Percentiles rank a stretch among this genome's conserved stretches.
phyloP scores from a whole-genome alignment of 2,797 vertebrate genomes.

The Triplophysa yarkandensis region DNA sequence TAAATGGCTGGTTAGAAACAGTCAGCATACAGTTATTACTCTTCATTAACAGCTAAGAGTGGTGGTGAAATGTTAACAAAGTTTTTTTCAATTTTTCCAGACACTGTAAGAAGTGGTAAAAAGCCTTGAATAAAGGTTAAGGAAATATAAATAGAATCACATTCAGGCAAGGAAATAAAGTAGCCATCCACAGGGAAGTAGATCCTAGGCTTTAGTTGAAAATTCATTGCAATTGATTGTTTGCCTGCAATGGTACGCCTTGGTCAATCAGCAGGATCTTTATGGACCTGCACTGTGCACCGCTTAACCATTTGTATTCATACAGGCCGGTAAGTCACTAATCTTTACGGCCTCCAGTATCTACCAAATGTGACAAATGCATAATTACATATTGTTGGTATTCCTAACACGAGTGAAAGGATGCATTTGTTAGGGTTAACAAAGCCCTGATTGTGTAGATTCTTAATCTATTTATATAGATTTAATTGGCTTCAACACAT shows the following conservation, averaged over 20 bases:
- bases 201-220: slow-evolving; percentile 13
- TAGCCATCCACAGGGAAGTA: slow-evolving; percentile 10
- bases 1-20: no score
- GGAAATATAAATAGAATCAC: background rate
- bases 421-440: slow-evolving; percentile 21
- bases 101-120: no score
- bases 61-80: no score
- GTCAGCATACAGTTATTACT: no score
- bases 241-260: slow-evolving; percentile 20
- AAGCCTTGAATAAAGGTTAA: no score
- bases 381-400: slow-evolving; percentile 47
- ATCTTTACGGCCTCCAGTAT: slow-evolving; percentile 34
- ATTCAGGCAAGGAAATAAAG: background rate
- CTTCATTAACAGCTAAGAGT: no score
- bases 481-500: slow-evolving; percentile 32
- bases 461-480: background rate
- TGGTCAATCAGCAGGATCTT: slow-evolving; percentile 20
- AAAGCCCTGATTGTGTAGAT: slow-evolving; percentile 16
- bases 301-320: slow-evolving; percentile 45
- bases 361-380: slow-evolving; percentile 28
- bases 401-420: slow-evolving; percentile 31
- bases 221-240: slow-evolving; percentile 22
- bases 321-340: slow-evolving; percentile 27
- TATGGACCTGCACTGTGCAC: slow-evolving; percentile 1
- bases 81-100: no score